Evolutionary conservation across 2,888 invertebrate genomes (phyloP), one percentile per base, ranked within the genome.

Genomic region (Arenicola marina): DNA sequence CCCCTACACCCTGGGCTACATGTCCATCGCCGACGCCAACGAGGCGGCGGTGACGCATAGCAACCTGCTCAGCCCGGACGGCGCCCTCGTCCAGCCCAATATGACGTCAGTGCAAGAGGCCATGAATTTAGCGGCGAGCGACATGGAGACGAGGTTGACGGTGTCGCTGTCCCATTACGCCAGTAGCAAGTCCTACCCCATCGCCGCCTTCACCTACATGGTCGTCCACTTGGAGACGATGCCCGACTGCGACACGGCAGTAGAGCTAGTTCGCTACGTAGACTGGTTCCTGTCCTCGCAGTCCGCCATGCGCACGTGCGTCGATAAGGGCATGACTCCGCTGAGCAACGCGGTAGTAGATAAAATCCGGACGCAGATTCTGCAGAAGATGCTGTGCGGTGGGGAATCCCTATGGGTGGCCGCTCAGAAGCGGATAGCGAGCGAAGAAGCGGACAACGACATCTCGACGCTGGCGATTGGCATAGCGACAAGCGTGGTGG

Each of bases 181-280:
- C 44, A 32, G 32, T 18, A n/a, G 18, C 21, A 38, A 62, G 0
- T 32, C 73, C 2, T 78, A 77, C 48, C 80, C 80, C 0, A 72
- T 81, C 1, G 73, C 78, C 3, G 70, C 74, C 4, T 79, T 72
- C 58, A 78, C 79, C 1, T 78, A 77, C 65, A 69, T 81, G 55
- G 72, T 79, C 33, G 62, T 78, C 1, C 66, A 70, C 28, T 62
- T 63, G 55, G 33, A 15, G 15, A 31, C 53, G 21, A 73, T 70
- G 65, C 45, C 21, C 7, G 59, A 74, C 51, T 81, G 81, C 61
- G 63, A 65, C 3, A 59, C 72, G 1, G 73, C 74, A 15, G 66
- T 66, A 24, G 81, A 81, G 61, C 63, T 81, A 24, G 29, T 58
- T 7, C 57, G 65, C 2, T 65, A 65, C 29, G 43, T 61, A 26